Conservation (phyloP, 2,113 vertebrate species). For the Microtus richardsoni region DNA sequence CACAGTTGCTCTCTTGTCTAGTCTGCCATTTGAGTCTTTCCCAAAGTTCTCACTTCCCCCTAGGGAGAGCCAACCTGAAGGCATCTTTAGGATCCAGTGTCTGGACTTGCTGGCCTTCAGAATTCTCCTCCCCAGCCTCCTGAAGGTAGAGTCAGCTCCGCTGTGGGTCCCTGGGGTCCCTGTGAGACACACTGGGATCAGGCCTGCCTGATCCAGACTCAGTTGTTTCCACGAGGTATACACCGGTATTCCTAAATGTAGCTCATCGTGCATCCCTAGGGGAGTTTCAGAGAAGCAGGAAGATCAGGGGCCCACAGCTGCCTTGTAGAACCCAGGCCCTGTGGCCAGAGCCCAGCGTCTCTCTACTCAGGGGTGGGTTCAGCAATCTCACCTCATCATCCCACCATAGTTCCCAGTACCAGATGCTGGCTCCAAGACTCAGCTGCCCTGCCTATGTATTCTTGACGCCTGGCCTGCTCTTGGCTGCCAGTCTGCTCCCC, state of each 20-base stretch:
- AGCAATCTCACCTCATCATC: not conserved
- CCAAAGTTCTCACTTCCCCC: not conserved
- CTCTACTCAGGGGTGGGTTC: no score
- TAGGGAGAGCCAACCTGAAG: not conserved
- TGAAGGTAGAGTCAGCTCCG: not conserved
- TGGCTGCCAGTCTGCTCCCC: not conserved
- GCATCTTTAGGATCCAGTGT: not conserved
- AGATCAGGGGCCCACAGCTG: not conserved
- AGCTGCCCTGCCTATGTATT: not conserved
- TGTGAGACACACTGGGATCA: not conserved
- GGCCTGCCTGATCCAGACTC: not conserved
- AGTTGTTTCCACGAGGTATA: not conserved
- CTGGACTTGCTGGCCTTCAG: not conserved
- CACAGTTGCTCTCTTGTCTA: not conserved
- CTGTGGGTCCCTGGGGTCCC: not conserved
- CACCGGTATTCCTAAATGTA: not conserved
- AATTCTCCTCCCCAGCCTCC: not conserved
- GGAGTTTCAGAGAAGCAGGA: not conserved
- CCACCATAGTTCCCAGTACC: not conserved
- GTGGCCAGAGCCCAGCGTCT: not conserved
- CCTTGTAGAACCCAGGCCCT: not conserved
- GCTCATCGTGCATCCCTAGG: not conserved
- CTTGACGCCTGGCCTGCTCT: not conserved
- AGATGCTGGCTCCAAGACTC: not conserved
- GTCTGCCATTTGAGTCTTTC: conserved; percentile 21